Conservation (phyloP, 2,797 vertebrate genomes). For the Phrynocephalus guinanensis region DNA sequence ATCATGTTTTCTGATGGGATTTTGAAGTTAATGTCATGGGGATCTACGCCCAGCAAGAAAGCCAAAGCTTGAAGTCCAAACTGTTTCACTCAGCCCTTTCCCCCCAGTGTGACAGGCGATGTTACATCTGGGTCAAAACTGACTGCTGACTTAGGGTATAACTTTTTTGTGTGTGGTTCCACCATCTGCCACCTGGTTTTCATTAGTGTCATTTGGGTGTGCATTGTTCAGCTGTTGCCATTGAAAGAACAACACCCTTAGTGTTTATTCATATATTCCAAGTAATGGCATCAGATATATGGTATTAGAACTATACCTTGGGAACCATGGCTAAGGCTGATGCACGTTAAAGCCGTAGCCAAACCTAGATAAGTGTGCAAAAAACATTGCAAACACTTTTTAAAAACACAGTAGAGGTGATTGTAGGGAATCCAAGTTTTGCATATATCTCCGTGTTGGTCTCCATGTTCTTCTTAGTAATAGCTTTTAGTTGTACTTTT, state of each 20-base stretch:
- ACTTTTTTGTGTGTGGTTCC: neutral
- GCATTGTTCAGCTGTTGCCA: neutral
- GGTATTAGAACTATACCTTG: neutral
- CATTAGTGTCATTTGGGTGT: neutral
- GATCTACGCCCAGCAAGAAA: conserved; percentile 24
- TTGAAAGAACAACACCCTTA: neutral
- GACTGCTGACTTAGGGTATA: neutral
- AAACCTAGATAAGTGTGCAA: neutral
- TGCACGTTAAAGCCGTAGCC: neutral
- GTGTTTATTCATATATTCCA: neutral
- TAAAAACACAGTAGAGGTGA: neutral
- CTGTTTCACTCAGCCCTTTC: neutral
- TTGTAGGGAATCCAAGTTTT: no score
- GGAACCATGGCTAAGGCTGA: neutral
- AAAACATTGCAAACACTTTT: neutral
- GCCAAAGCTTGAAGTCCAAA: conserved; percentile 12
- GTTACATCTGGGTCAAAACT: neutral
- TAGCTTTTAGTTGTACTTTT: no score
- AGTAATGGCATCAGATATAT: neutral
- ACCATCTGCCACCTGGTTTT: neutral
- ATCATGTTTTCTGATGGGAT: conserved; percentile 49
- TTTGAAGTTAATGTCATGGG: conserved; percentile 51
- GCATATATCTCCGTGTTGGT: no score
- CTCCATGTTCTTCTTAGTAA: no score
- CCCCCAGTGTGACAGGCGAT: rapidly evolving